These are phyloP conservation scores for Margarornis squamiger DNA, from an alignment of 2,797 vertebrate genomes.

Conservation along the genomic window DNA sequence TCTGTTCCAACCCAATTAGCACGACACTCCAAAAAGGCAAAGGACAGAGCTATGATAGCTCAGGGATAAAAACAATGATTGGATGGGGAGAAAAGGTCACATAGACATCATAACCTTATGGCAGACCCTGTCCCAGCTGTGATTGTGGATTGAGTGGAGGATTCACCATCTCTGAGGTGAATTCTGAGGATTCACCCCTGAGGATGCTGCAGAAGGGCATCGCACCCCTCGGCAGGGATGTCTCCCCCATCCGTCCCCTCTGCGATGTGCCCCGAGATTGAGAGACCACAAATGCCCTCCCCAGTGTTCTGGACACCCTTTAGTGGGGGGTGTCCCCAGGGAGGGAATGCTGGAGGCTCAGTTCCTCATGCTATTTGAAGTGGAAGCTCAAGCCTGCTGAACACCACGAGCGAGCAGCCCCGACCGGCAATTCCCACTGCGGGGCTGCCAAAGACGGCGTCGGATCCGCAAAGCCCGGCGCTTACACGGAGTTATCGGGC, in stretches of 20 bases:
- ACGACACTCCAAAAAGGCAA: neutral
- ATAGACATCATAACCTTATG: neutral
- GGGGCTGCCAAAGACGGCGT: neutral
- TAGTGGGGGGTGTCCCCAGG: fast-evolving
- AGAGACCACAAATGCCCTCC: fast-evolving
- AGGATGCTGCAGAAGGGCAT: neutral
- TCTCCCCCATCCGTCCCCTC: fast-evolving
- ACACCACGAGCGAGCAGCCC: fast-evolving
- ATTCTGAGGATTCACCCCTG: too few species aligned
- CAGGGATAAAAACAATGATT: neutral
- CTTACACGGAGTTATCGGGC: neutral
- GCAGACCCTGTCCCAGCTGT: neutral
- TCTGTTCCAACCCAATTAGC: slow-evolving; percentile 67
- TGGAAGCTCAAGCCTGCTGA: neutral
- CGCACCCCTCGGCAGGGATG: fast-evolving
- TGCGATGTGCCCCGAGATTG: fast-evolving
- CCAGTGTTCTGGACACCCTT: fast-evolving
- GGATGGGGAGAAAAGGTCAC: neutral
- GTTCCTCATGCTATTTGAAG: fast-evolving
- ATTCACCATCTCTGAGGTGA: too few species aligned
- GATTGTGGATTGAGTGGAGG: neutral
- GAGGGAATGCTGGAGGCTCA: neutral
- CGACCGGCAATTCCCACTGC: neutral
- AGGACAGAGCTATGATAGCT: neutral
- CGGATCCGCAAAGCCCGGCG: neutral